Evolutionary conservation across 2,113 vertebrate genomes (phyloP).

Genomic region (Pygoscelis adeliae): DNA sequence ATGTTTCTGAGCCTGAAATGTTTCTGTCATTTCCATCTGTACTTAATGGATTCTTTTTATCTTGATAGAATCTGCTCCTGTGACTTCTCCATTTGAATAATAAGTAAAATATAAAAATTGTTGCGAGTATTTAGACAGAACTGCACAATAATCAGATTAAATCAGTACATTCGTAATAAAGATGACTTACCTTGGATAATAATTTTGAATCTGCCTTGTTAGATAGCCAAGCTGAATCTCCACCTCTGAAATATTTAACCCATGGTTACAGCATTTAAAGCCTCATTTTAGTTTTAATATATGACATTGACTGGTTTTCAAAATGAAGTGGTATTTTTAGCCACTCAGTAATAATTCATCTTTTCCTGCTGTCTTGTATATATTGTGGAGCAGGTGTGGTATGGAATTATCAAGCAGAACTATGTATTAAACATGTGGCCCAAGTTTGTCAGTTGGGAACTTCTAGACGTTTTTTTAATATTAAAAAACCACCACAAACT

Average conservation of each 20-base stretch:
- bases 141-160: not conserved
- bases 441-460: not conserved
- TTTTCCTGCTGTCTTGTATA: not conserved
- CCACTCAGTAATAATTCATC: not conserved
- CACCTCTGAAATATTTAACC: not conserved
- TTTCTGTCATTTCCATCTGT: not conserved
- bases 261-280: not conserved
- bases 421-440: not conserved
- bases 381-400: not conserved
- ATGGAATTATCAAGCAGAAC: not conserved
- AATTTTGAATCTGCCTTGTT: not conserved
- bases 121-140: not conserved
- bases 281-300: conserved; percentile 1
- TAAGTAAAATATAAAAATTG: conserved; percentile 32
- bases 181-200: not conserved
- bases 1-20: not conserved
- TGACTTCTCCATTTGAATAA: not conserved
- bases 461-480: not conserved
- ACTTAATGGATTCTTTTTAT: conserved; percentile 19
- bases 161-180: conserved; percentile 8
- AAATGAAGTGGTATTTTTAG: conserved; percentile 7
- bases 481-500: not conserved
- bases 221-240: not conserved
- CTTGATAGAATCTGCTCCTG: not conserved
- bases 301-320: not conserved